Evolutionary conservation across 2,797 vertebrate species (phyloP).

Genomic region (Odontamblyopus rebecca): DNA sequence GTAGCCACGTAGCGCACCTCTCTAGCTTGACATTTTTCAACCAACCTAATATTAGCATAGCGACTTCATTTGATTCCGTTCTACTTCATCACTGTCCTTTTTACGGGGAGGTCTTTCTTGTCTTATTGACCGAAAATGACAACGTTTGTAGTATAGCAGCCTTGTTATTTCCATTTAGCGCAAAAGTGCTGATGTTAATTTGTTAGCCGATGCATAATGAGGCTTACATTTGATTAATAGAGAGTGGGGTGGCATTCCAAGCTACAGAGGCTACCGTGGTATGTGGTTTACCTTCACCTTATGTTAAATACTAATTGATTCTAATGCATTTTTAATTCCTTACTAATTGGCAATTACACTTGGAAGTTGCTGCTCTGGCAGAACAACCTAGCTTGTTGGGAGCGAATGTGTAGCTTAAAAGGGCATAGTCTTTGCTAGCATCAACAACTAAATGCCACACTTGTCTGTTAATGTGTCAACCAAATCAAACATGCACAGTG

Average conservation of each 20-base stretch:
- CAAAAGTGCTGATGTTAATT: constrained; percentile 66
- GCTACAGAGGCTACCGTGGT: constrained; percentile 54
- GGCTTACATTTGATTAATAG: constrained; percentile 70
- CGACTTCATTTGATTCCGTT: constrained; percentile 55
- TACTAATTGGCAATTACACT: constrained; percentile 77
- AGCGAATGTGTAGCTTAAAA: constrained; percentile 69
- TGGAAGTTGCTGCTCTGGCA: constrained; percentile 61
- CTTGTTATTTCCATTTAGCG: constrained; percentile 50
- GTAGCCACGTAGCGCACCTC: constrained; percentile 46
- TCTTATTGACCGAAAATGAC: constrained; percentile 65
- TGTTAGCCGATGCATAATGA: constrained; percentile 52
- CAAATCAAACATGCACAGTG: constrained; percentile 76
- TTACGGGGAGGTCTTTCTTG: constrained; percentile 38
- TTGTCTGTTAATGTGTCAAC: constrained; percentile 79
- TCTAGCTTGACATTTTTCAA: constrained; percentile 66
- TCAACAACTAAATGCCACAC: constrained; percentile 77
- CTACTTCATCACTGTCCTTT: constrained; percentile 62
- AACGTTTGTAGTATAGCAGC: constrained; percentile 52
- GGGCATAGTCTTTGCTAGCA: constrained; percentile 67
- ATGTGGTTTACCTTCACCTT: constrained; percentile 74
- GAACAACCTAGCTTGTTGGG: constrained; percentile 44
- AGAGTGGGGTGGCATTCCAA: constrained; percentile 36
- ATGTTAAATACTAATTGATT: constrained; percentile 79
- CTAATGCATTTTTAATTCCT: constrained; percentile 80
- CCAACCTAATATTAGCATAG: constrained; percentile 72